Conservation (phyloP, 2,888 invertebrate genomes). For the Ormyrus pomaceus region DNA sequence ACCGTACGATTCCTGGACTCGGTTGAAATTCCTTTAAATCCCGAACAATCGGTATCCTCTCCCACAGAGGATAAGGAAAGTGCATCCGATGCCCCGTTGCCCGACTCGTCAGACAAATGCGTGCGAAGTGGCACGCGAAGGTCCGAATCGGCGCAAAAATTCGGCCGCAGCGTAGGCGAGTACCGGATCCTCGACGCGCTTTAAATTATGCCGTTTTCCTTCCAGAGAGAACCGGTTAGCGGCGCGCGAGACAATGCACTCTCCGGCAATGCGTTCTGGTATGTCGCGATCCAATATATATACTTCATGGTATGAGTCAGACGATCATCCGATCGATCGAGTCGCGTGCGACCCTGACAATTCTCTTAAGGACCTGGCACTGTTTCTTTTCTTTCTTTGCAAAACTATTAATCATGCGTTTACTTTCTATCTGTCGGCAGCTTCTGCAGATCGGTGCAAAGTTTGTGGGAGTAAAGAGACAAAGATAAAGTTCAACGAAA, state of each 20-base stretch:
- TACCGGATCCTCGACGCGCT: not conserved
- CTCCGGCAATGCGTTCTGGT: not conserved
- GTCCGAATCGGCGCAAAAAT: too few species aligned
- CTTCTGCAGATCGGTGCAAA: not conserved
- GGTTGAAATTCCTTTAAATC: too few species aligned
- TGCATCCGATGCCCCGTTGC: too few species aligned
- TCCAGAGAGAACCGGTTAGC: slow-evolving; percentile 31
- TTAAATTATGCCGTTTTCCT: slow-evolving; percentile 8
- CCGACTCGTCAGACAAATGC: too few species aligned
- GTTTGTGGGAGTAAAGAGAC: too few species aligned
- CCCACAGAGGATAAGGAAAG: too few species aligned
- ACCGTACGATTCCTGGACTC: too few species aligned
- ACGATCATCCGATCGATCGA: slow-evolving; percentile 7
- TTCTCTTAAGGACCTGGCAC: not conserved
- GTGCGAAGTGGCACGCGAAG: too few species aligned
- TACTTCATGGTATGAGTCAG: not conserved
- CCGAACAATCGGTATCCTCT: too few species aligned
- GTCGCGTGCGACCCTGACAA: not conserved
- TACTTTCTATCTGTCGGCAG: not conserved
- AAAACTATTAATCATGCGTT: too few species aligned
- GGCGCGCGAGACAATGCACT: not conserved
- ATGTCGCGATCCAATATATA: not conserved
- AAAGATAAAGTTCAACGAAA: too few species aligned
- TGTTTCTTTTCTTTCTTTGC: not conserved
- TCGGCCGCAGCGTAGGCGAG: not conserved